Percentiles rank a stretch among this genome's conserved stretches.
Conservation (phyloP, 1,140 invertebrate genomes). For the Spodoptera frugiperda region DNA sequence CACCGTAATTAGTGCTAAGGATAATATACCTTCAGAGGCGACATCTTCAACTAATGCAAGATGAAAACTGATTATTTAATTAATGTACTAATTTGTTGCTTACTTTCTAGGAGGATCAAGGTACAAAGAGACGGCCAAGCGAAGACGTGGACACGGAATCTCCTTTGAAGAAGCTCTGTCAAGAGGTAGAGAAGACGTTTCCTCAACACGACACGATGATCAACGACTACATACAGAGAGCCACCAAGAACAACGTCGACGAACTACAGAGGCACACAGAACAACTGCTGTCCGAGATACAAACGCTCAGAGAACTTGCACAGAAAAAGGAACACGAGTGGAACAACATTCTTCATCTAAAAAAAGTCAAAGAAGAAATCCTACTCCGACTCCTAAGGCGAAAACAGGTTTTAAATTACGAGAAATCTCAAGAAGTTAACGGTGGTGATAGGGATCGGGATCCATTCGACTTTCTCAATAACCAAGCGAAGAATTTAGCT, state of each 20-base stretch:
- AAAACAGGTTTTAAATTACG: constrained; percentile 87
- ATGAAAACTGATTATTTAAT: too few species aligned
- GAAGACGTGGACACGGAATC: constrained; percentile 79
- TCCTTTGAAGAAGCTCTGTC: constrained; percentile 84
- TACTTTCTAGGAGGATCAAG: constrained; percentile 70
- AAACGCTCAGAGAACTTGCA: constrained; percentile 89
- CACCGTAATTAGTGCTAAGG: too few species aligned
- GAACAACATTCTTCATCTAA: constrained; percentile 92
- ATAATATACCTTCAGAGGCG: too few species aligned
- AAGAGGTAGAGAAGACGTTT: constrained; percentile 86
- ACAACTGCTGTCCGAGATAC: constrained; percentile 87
- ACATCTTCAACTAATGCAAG: too few species aligned
- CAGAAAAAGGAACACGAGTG: constrained; percentile 93
- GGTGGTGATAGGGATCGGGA: constrained; percentile 71
- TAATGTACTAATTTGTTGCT: constrained; percentile 20
- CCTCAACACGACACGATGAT: constrained; percentile 87
- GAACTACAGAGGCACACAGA: constrained; percentile 88
- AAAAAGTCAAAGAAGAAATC: constrained; percentile 93
- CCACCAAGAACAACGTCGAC: constrained; percentile 86
- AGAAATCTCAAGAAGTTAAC: constrained; percentile 77
- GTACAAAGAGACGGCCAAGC: constrained; percentile 69
- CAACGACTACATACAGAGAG: constrained; percentile 87
- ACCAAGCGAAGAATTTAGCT: constrained; percentile 78
- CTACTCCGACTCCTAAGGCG: constrained; percentile 89
- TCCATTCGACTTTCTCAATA: constrained; percentile 74